Evolutionary conservation across 2,113 vertebrate species (phyloP), one percentile per base, ranked within the genome.

Genomic region (Hippocampus barbouri): DNA sequence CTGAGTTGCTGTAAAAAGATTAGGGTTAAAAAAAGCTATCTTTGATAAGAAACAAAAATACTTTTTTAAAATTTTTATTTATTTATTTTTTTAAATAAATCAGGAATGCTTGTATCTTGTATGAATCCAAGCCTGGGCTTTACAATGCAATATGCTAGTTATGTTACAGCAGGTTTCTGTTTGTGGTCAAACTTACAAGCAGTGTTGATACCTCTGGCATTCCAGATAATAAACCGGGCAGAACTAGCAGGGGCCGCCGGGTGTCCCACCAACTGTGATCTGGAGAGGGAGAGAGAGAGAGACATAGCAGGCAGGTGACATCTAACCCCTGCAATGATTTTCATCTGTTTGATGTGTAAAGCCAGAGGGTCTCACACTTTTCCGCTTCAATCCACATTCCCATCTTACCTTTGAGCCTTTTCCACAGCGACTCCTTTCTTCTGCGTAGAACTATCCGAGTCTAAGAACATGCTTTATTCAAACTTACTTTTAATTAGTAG

Each of bases 211-310:
- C 87, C 89, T 89, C 87, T 87, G 91, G 89, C 79, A 86, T 92
- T 93, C 88, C 91, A 92, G 93, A 93, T 92, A 41, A 92, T 86
- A 91, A 83, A 73, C 81, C 88, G 69, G 75, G 71, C 87, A 85
- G 86, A 80, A 84, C 86, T 89, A 77, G 85, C 63, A 82, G 83
- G 78, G 67, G 71, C 74, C 81, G 43, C 27, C 89, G 90, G 75
- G 82, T 89, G 73, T 86, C 90, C 85, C 90, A 93, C 86, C 90
- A 90, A 66, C 86, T 93, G 82, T 93, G 91, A 93, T 83, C 90
- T 80, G 77, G 83, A 82, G 85, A 91, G 81, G 86, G 77, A 89
- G 77, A 75, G 76, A 56, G 53, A 56, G 53, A 56, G 21, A 23
- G 21, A 56, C 53, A 85, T 82, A 84, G 85, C 82, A 86, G 86